A percentile compares a stretch with the other conserved stretches of the same genome.
phyloP scores from a whole-genome alignment of 2,797 vertebrate genomes.

The Bothrops alternatus region DNA sequence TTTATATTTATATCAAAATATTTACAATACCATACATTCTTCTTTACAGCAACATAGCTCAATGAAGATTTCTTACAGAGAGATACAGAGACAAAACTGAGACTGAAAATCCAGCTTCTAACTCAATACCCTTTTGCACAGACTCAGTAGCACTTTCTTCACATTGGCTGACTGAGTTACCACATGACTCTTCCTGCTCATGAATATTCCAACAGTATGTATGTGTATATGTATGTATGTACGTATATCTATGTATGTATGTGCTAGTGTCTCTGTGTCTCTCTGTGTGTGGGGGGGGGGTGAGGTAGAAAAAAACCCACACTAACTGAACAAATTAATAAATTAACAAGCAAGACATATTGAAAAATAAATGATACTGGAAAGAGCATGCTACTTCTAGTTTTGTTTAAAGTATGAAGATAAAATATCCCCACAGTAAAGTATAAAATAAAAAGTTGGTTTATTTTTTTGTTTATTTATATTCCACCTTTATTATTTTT shows the following conservation, averaged over 20 bases:
- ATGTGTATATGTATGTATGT: not conserved
- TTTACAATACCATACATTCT: too few species aligned
- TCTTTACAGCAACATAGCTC: too few species aligned
- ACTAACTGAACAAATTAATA: not conserved
- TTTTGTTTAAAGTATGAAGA: not conserved
- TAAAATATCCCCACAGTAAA: not conserved
- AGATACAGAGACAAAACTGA: too few species aligned
- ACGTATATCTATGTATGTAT: not conserved
- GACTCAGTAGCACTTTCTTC: too few species aligned
- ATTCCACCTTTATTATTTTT: not conserved
- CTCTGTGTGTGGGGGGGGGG: not conserved
- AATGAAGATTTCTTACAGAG: too few species aligned
- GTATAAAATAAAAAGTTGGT: not conserved
- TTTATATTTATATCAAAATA: too few species aligned
- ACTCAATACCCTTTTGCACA: too few species aligned
- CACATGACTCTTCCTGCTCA: too few species aligned
- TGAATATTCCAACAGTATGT: too few species aligned
- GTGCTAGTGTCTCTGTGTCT: too few species aligned
- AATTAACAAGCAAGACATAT: not conserved
- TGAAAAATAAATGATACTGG: not conserved
- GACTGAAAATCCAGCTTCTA: too few species aligned
- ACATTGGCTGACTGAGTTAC: too few species aligned
- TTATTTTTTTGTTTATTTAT: not conserved
- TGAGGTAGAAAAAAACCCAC: not conserved
- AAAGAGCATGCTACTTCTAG: not conserved